phyloP scores from a whole-genome alignment of 2,888 invertebrate genomes.

The Icerya purchasi region DNA sequence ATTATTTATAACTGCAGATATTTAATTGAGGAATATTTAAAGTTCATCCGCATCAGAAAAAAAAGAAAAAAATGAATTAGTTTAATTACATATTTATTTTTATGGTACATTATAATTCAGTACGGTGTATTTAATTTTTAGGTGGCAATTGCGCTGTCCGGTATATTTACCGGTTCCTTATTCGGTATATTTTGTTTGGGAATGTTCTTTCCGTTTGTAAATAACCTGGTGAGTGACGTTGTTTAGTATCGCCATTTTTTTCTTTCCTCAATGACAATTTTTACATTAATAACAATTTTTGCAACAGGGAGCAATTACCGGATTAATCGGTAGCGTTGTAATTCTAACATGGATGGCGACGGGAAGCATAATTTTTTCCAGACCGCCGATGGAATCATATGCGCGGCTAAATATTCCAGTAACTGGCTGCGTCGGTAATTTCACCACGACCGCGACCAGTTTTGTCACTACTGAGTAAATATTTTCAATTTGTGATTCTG shows the following conservation, averaged over 20 bases:
- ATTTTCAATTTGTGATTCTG: too few relatives aligned
- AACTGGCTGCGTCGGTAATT: background rate
- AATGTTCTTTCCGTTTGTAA: slow-evolving; percentile 27
- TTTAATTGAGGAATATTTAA: too few relatives aligned
- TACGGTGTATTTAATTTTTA: slow-evolving; percentile 16
- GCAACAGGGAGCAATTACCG: slow-evolving; percentile 23
- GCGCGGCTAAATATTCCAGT: slow-evolving; percentile 16
- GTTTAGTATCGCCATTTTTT: too few relatives aligned
- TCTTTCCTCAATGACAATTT: too few relatives aligned
- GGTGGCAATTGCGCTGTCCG: slow-evolving; percentile 26
- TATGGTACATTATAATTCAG: background rate
- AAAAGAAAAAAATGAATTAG: too few relatives aligned
- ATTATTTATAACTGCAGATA: too few relatives aligned
- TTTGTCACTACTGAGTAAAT: background rate
- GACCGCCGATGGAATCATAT: slow-evolving; percentile 18
- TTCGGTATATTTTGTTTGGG: slow-evolving; percentile 28
- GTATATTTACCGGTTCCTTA: slow-evolving; percentile 28
- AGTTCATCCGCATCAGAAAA: too few relatives aligned
- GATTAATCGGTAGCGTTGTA: slow-evolving; percentile 21
- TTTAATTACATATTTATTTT: background rate
- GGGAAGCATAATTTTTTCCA: slow-evolving; percentile 21
- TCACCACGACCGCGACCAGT: background rate
- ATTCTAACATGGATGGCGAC: slow-evolving; percentile 22
- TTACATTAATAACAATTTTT: too few relatives aligned
- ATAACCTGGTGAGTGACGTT: slow-evolving; percentile 24